Conservation (phyloP, 2,797 vertebrate genomes). For the Pampus argenteus region DNA sequence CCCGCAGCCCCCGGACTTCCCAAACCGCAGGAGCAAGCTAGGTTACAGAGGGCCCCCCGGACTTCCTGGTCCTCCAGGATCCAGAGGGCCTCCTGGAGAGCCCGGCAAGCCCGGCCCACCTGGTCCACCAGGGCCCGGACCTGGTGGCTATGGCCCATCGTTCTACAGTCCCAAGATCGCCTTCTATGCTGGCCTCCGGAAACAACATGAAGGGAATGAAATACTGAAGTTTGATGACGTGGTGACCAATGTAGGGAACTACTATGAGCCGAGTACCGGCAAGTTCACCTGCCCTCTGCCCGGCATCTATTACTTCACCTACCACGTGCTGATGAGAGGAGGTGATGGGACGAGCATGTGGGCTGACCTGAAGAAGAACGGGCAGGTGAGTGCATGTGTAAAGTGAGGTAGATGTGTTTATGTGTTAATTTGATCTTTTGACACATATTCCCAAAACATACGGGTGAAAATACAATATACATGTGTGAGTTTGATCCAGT, state of each 20-base stretch:
- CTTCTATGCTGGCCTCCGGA: slow-evolving; percentile 91
- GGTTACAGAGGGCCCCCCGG: slow-evolving; percentile 89
- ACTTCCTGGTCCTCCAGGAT: slow-evolving; percentile 88
- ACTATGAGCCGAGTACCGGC: slow-evolving; percentile 92
- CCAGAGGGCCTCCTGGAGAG: slow-evolving; percentile 88
- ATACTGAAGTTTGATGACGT: slow-evolving; percentile 94
- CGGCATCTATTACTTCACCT: slow-evolving; percentile 94
- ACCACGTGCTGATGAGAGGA: slow-evolving; percentile 93
- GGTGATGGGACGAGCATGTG: slow-evolving; percentile 93
- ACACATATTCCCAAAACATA: background rate
- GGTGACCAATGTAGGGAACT: slow-evolving; percentile 94
- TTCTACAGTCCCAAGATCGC: slow-evolving; percentile 92
- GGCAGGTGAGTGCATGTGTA: slow-evolving; percentile 85
- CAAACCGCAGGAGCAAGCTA: slow-evolving; percentile 87
- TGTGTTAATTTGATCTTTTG: slow-evolving; percentile 7
- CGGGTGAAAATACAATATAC: too few relatives aligned
- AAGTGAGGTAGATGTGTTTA: background rate
- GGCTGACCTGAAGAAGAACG: slow-evolving; percentile 93
- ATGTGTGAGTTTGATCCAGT: background rate
- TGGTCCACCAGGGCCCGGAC: slow-evolving; percentile 87
- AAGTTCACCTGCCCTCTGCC: slow-evolving; percentile 94
- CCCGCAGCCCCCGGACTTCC: slow-evolving; percentile 84
- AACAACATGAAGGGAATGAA: slow-evolving; percentile 91
- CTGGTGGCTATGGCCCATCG: slow-evolving; percentile 87
- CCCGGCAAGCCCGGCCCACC: slow-evolving; percentile 89